Evolutionary conservation across 2,113 vertebrate genomes (phyloP).

Genomic region (Numida meleagris): DNA sequence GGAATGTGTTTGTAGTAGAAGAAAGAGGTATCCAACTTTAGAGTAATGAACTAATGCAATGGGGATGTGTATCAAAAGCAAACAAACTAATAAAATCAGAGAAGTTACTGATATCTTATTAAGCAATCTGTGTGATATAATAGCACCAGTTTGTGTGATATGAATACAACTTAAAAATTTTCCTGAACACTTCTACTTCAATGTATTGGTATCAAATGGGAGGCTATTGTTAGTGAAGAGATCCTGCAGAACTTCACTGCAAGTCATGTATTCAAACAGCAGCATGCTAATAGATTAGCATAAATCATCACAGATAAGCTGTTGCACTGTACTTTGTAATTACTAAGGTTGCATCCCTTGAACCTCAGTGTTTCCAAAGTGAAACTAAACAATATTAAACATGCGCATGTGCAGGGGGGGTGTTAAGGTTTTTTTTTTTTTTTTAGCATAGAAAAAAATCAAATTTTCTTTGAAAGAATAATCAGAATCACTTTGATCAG

Average conservation of each 20-base stretch:
- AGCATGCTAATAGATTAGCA: not conserved
- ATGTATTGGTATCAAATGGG: not conserved
- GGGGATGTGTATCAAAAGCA: not conserved
- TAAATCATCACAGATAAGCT: not conserved
- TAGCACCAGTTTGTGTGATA: not conserved
- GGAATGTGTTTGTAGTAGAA: not conserved
- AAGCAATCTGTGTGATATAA: not conserved
- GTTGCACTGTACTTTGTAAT: not conserved
- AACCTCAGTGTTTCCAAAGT: not conserved
- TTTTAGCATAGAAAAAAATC: not conserved
- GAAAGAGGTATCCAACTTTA: not conserved
- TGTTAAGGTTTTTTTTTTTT: not conserved
- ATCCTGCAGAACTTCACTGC: not conserved
- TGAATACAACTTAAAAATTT: not conserved
- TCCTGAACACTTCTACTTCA: not conserved
- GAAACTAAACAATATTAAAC: not conserved
- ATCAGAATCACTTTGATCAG: fast-evolving
- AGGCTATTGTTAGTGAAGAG: not conserved
- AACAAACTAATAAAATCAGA: not conserved
- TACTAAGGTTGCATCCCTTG: not conserved
- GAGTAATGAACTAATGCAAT: not conserved
- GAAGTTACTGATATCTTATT: not conserved
- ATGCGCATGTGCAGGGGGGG: fast-evolving
- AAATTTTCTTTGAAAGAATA: not conserved
- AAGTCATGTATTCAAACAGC: not conserved